Evolutionary conservation across 2,888 invertebrate species (phyloP).

Genomic region (Diplazon laetatorius): DNA sequence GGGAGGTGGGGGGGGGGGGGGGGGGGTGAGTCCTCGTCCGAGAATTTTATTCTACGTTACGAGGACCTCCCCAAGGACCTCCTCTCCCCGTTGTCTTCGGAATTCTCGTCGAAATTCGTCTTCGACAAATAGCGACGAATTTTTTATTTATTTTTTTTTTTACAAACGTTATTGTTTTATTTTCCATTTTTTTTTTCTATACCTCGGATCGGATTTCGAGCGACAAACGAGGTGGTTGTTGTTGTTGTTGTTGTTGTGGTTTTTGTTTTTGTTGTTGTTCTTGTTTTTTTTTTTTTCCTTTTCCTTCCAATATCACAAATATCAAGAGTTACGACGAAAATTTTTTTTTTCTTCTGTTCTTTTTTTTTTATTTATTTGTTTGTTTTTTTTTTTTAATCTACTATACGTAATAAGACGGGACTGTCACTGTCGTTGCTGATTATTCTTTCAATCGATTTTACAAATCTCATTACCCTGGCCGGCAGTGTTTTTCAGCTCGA

Average conservation of each 20-base stretch:
- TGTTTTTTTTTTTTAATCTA: constrained; percentile 13
- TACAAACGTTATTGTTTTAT: background rate
- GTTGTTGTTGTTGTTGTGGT: constrained; percentile 1
- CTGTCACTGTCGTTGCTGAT: constrained; percentile 28
- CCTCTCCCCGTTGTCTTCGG: constrained; percentile 5
- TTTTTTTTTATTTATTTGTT: constrained; percentile 5
- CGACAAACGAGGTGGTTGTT: constrained; percentile 32
- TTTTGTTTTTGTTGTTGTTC: no score
- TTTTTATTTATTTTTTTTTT: constrained; percentile 22
- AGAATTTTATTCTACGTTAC: constrained; percentile 54
- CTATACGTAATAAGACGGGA: constrained; percentile 27
- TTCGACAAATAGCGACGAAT: constrained; percentile 45
- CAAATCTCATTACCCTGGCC: constrained; percentile 38
- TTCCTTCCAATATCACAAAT: constrained; percentile 47
- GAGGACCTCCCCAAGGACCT: constrained; percentile 2
- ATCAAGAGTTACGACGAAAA: constrained; percentile 36
- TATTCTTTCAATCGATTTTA: constrained; percentile 16
- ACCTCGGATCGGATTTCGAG: constrained; percentile 48
- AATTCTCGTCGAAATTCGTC: constrained; percentile 35
- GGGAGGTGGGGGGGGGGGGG: no score
- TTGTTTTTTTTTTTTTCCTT: constrained; percentile 10
- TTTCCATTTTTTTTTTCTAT: background rate
- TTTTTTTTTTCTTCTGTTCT: background rate
- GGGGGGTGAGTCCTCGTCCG: no score
- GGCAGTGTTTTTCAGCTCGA: constrained; percentile 59